These are phyloP conservation scores for Hylaeus volcanicus DNA, from an alignment of 1,140 invertebrate species.

Conservation along the genomic window DNA sequence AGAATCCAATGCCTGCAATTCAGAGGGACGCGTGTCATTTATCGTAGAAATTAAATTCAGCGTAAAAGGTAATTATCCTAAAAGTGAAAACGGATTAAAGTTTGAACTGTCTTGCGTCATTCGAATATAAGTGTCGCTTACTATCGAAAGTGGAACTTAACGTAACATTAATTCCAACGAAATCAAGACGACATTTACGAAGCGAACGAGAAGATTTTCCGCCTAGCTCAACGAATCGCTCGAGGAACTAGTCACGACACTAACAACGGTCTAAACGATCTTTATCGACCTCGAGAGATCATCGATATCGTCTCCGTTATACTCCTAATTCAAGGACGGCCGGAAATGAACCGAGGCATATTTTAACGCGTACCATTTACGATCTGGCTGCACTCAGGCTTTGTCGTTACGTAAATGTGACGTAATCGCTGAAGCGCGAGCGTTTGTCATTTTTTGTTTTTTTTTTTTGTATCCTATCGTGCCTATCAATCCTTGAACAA, in stretches of 20 bases:
- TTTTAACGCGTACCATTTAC: conserved; percentile 49
- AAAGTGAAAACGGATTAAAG: too few species aligned
- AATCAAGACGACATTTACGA: too few species aligned
- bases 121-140: too few species aligned
- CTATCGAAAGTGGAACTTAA: too few species aligned
- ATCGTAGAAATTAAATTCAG: neutral
- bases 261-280: conserved; percentile 2
- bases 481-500: neutral
- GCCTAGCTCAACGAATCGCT: too few species aligned
- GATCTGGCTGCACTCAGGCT: conserved; percentile 35
- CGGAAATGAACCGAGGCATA: conserved; percentile 49
- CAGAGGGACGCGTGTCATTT: neutral
- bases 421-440: conserved; percentile 6
- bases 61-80: too few species aligned
- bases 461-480: neutral
- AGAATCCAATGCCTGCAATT: conserved; percentile 63
- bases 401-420: conserved; percentile 52
- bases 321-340: conserved; percentile 51
- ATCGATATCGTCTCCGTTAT: conserved; percentile 9
- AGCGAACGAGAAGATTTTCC: too few species aligned
- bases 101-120: too few species aligned
- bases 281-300: neutral
- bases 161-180: too few species aligned
- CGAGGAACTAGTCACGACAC: neutral
- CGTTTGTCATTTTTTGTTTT: too few species aligned